Conservation (phyloP, 37 sponge, comb jelly and placozoan species). For the Amphimedon queenslandica region DNA sequence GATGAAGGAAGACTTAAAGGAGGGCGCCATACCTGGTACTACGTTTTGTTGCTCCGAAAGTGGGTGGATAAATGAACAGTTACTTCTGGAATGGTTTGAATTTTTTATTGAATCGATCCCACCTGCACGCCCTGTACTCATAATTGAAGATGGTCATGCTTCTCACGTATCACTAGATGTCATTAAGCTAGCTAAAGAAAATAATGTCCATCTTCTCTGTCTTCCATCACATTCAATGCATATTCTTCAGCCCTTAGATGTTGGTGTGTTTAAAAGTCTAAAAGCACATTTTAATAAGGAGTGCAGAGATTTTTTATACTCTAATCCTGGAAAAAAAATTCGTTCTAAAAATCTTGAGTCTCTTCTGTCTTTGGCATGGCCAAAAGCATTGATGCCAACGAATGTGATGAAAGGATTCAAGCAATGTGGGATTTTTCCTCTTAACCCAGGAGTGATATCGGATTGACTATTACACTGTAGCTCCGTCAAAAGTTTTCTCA, state of each 20-base stretch:
- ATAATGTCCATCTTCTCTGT: constrained; percentile 47
- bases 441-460: constrained; percentile 38
- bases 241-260: constrained; percentile 51
- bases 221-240: constrained; percentile 52
- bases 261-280: constrained; percentile 44
- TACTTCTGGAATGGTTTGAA: constrained; percentile 31
- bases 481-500: too few species aligned
- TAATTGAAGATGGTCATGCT: constrained; percentile 43
- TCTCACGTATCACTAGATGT: constrained; percentile 37
- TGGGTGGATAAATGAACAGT: constrained; percentile 37
- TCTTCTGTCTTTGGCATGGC: constrained; percentile 30
- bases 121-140: constrained; percentile 18
- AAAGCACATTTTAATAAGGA: constrained; percentile 38
- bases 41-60: constrained; percentile 10
- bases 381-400: constrained; percentile 20
- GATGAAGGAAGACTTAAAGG: constrained; percentile 5
- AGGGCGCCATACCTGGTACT: constrained; percentile 26
- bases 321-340: constrained; percentile 38
- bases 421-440: constrained; percentile 27
- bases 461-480: too few species aligned
- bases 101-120: constrained; percentile 33
- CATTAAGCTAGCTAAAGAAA: constrained; percentile 38
- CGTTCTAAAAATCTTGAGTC: constrained; percentile 30
- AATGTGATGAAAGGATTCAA: constrained; percentile 39
- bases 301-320: constrained; percentile 21